Evolutionary conservation across 2,888 invertebrate species (phyloP).

Genomic region (Aelia acuminata): DNA sequence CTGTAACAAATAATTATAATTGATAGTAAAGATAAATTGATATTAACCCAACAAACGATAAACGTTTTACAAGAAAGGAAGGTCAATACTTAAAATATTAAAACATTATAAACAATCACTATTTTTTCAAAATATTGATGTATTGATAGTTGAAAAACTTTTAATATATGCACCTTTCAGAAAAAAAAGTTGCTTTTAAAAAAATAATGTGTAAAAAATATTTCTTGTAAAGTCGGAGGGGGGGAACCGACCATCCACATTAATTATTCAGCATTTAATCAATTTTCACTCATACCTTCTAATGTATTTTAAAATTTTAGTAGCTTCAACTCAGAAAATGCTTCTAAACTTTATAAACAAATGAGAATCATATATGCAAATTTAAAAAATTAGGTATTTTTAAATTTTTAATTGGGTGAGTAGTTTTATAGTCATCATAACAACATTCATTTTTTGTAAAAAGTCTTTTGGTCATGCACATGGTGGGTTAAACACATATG

Average conservation of each 20-base stretch:
- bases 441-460: background rate
- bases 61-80: background rate
- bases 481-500: background rate
- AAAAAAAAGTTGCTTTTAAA: background rate
- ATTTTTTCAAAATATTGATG: background rate
- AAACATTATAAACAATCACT: background rate
- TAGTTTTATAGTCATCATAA: too few relatives aligned
- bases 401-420: too few relatives aligned
- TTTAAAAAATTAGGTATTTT: background rate
- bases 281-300: background rate
- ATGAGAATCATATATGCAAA: background rate
- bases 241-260: background rate
- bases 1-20: background rate
- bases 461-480: background rate
- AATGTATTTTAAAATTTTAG: background rate
- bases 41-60: background rate
- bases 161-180: background rate
- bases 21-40: background rate
- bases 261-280: background rate
- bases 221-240: background rate
- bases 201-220: background rate
- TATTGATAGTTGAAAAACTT: background rate
- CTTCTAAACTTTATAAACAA: background rate
- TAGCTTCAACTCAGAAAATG: background rate
- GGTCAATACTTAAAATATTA: conserved; percentile 3